Evolutionary conservation across 2,888 invertebrate species (phyloP), one percentile per base, ranked within the genome.

Genomic region (Theretra japonica): DNA sequence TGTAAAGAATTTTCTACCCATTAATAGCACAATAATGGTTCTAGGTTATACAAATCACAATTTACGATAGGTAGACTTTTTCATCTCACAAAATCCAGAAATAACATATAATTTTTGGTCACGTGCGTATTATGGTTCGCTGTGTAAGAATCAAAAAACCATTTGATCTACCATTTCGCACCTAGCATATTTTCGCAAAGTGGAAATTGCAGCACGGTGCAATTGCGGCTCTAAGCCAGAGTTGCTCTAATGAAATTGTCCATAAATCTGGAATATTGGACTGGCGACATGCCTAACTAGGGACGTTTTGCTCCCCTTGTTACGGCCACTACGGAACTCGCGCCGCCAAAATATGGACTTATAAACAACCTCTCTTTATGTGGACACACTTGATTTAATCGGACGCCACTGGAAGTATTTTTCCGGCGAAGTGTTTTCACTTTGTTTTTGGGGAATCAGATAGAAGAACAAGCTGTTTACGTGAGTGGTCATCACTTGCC

Each of bases 201-300:
- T 3, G 4, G 19, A 50, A 21, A 28, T 57, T 73, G 69, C 75
- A 41, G 0, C 19, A 56, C 76, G 72, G 79, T 83, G 77, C 76
- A 65, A 77, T 73, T 70, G 19, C 69, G 41, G 23, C 75, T 23
- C 71, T 71, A 70, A 76, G 73, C 73, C 72, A 75, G 76, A 84
- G 82, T 82, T 74, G 65, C 79, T 83, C 82, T 86, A 86, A 86
- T 85, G 85, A 85, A 86, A 84, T 86, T 82, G 85, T 84, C 82
- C 83, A 86, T 86, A 86, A 86, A 86, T 86, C 85, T 82, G 79
- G 77, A 84, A 86, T 83, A 86, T 86, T 83, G 82, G 82, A 80
- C 79, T 80, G 82, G 77, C 80, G 82, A 82, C 80, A 82, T 82
- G 83, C 83, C 82, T 82, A 82, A 72, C 72, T 69, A 60, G 72